These are phyloP conservation scores for Torymus auratus DNA, from an alignment of 2,888 invertebrate genomes.

Conservation along the genomic window DNA sequence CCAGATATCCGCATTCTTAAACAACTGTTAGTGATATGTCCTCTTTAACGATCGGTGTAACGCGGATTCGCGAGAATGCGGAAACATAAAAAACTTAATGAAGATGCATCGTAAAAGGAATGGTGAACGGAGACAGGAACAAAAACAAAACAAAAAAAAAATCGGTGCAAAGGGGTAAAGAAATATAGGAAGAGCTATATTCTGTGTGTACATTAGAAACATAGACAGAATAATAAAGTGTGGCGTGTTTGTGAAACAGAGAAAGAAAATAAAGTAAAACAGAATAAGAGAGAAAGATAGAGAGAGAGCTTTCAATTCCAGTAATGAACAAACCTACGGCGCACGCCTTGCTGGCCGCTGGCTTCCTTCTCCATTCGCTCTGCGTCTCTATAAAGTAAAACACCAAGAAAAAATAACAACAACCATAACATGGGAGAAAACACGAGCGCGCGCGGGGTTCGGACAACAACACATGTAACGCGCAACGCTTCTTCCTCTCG, in stretches of 20 bases:
- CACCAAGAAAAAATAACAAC: slow-evolving; percentile 70
- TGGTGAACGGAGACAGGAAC: neutral
- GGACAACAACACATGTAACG: neutral
- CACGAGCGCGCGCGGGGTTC: neutral
- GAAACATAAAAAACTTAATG: slow-evolving; percentile 18
- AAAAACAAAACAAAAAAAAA: neutral
- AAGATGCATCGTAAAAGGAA: slow-evolving; percentile 4
- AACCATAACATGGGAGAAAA: slow-evolving; percentile 56
- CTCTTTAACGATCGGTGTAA: slow-evolving; percentile 8
- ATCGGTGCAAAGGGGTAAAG: too few species aligned
- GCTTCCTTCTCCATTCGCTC: slow-evolving; percentile 70
- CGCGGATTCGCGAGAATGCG: neutral
- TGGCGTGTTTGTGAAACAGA: slow-evolving; percentile 12
- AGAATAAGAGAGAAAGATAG: neutral
- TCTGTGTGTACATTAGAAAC: slow-evolving; percentile 11
- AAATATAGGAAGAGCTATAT: too few species aligned
- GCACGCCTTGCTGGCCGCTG: slow-evolving; percentile 68
- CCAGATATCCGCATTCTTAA: neutral
- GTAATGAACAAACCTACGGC: slow-evolving; percentile 72
- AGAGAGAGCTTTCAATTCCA: slow-evolving; percentile 57
- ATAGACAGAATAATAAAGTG: slow-evolving; percentile 36
- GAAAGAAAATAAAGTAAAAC: neutral
- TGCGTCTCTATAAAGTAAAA: slow-evolving; percentile 73
- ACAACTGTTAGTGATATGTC: neutral
- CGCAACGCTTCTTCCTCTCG: neutral